Conservation (phyloP, 2,888 invertebrate species). For the Candidula unifasciata region DNA sequence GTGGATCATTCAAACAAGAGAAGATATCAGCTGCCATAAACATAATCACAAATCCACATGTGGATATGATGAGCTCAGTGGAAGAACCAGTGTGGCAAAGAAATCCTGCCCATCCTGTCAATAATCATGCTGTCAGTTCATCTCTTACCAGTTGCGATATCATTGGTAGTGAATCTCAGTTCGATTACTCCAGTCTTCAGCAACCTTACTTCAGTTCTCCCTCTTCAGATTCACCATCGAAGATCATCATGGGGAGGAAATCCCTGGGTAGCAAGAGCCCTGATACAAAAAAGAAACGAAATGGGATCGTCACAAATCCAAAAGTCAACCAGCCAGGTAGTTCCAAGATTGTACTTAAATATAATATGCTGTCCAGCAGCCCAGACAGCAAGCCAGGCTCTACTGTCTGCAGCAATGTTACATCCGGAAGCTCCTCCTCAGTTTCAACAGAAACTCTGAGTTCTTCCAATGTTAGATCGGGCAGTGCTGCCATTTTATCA, state of each 20-base stretch:
- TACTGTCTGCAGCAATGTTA: not conserved
- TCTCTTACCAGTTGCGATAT: slow-evolving; percentile 61
- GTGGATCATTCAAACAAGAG: slow-evolving; percentile 62
- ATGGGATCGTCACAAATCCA: slow-evolving; percentile 78
- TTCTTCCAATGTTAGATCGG: not conserved
- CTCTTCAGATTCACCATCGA: slow-evolving; percentile 58
- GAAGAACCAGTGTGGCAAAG: slow-evolving; percentile 75
- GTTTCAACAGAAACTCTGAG: not conserved
- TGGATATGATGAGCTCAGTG: slow-evolving; percentile 63
- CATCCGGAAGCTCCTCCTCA: not conserved
- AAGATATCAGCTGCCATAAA: slow-evolving; percentile 70
- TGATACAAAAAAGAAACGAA: slow-evolving; percentile 74
- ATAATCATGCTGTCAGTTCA: slow-evolving; percentile 42
- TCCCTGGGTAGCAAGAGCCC: slow-evolving; percentile 70
- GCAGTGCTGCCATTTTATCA: not conserved
- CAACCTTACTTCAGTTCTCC: slow-evolving; percentile 16
- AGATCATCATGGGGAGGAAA: slow-evolving; percentile 58
- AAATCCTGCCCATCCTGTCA: slow-evolving; percentile 63
- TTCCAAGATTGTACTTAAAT: slow-evolving; percentile 21
- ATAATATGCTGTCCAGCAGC: slow-evolving; percentile 17
- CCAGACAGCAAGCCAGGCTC: slow-evolving; percentile 1
- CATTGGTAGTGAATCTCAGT: slow-evolving; percentile 39
- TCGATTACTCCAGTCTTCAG: slow-evolving; percentile 1
- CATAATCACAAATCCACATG: slow-evolving; percentile 73
- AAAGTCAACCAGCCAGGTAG: slow-evolving; percentile 67